phyloP scores from a whole-genome alignment of 2,113 vertebrate species.

The Theristicus caerulescens region DNA sequence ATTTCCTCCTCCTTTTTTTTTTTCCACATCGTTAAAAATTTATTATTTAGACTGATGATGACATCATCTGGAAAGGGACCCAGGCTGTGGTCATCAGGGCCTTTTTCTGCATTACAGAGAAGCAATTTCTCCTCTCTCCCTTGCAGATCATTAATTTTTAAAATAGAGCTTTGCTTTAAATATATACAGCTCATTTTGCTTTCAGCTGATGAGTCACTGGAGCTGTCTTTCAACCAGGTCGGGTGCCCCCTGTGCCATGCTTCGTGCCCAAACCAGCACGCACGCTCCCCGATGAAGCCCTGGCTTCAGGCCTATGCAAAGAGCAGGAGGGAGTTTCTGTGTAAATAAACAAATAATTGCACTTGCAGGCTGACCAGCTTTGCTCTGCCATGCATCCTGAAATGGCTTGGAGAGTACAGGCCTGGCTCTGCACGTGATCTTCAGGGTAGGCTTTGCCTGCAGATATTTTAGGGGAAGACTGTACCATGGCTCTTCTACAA shows the following conservation, averaged over 20 bases:
- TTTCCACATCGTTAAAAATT: constrained; percentile 67
- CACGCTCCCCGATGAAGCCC: neutral
- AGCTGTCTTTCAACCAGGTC: constrained; percentile 64
- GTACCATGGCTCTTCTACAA: neutral
- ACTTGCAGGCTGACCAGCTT: neutral
- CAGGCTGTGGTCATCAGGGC: constrained; percentile 70
- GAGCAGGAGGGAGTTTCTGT: neutral
- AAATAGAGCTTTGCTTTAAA: constrained; percentile 75
- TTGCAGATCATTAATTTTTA: constrained; percentile 80
- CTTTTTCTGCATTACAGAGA: constrained; percentile 73
- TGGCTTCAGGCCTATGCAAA: neutral
- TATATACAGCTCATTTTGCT: constrained; percentile 67
- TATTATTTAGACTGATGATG: constrained; percentile 74
- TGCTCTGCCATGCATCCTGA: neutral
- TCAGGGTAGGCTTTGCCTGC: neutral
- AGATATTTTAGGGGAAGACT: neutral
- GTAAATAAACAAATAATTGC: neutral
- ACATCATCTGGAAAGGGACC: constrained; percentile 75
- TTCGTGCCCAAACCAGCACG: constrained; percentile 44
- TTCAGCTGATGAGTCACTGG: constrained; percentile 69
- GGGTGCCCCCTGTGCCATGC: constrained; percentile 26
- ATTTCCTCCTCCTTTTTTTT: neutral
- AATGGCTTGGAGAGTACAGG: neutral
- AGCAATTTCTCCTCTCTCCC: constrained; percentile 68
- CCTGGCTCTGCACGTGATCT: neutral